Conservation (phyloP, 2,113 vertebrate genomes). For the Eulemur macaco region DNA sequence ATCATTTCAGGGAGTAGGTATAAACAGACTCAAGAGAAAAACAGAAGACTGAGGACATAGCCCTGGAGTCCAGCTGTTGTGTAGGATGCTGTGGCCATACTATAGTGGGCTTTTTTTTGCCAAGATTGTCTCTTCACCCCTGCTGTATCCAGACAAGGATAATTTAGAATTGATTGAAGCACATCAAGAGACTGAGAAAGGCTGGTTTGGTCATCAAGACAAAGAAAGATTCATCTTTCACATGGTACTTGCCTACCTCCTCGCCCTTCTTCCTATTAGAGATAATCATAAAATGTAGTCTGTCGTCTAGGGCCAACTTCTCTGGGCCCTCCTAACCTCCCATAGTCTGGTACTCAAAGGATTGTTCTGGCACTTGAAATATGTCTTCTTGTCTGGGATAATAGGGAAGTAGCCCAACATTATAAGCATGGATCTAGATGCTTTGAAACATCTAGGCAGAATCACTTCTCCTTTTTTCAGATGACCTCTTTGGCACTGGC, state of each 20-base stretch:
- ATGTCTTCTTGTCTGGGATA: neutral
- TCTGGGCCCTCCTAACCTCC: neutral
- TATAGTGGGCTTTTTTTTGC: neutral
- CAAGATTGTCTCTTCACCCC: neutral
- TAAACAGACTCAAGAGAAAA: constrained; percentile 24
- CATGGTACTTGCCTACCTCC: neutral
- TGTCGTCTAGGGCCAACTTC: neutral
- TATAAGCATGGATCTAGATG: neutral
- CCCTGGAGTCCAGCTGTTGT: neutral
- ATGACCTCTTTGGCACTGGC: neutral
- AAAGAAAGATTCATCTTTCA: neutral
- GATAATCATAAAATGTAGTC: constrained; percentile 11
- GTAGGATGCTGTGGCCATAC: neutral
- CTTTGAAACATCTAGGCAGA: neutral
- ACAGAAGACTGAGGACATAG: neutral
- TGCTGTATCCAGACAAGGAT: neutral
- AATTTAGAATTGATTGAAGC: neutral
- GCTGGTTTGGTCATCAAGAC: neutral
- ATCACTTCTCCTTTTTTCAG: neutral
- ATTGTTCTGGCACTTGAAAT: neutral
- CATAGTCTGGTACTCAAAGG: neutral
- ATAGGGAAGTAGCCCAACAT: neutral
- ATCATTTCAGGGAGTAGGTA: neutral
- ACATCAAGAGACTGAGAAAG: neutral
- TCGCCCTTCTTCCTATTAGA: neutral